Conservation (phyloP, 2,888 invertebrate genomes). For the Timema podura region DNA sequence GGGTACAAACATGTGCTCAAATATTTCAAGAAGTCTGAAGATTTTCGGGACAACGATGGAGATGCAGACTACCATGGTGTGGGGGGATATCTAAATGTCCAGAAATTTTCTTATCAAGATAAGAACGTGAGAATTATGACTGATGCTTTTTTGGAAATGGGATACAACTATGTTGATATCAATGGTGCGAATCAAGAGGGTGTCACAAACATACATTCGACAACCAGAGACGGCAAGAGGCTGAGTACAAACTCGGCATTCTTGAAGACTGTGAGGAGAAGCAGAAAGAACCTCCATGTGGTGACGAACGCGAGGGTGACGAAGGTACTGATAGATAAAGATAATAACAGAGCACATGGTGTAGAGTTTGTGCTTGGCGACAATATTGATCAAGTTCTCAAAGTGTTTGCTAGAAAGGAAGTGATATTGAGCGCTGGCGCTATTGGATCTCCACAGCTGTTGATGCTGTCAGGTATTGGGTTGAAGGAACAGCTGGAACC, state of each 20-base stretch:
- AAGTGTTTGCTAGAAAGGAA: slow-evolving; percentile 5
- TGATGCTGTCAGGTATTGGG: slow-evolving; percentile 46
- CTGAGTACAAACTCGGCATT: slow-evolving; percentile 16
- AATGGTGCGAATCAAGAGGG: not conserved
- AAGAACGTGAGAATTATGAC: not conserved
- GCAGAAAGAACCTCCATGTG: slow-evolving; percentile 6
- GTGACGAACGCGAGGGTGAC: slow-evolving; percentile 10
- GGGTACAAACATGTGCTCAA: slow-evolving; percentile 8
- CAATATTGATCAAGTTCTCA: not conserved
- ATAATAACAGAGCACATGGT: slow-evolving; percentile 1
- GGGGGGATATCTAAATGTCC: slow-evolving; percentile 13
- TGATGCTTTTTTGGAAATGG: slow-evolving; percentile 9
- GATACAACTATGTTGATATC: slow-evolving; percentile 10
- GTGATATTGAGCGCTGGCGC: slow-evolving; percentile 4
- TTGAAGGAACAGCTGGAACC: not conserved
- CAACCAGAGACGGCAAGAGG: not conserved
- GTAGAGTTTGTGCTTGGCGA: slow-evolving; percentile 10
- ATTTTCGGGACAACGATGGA: slow-evolving; percentile 1
- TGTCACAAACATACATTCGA: not conserved
- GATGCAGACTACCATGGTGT: slow-evolving; percentile 3
- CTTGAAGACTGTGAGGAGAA: not conserved
- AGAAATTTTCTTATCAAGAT: slow-evolving; percentile 10
- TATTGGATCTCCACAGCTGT: slow-evolving; percentile 45
- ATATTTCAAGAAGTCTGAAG: slow-evolving; percentile 17
- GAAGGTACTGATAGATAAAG: not conserved